Percentiles rank a stretch among this genome's conserved stretches.
These are phyloP conservation scores for Bubo scandiacus DNA, from an alignment of 2,113 vertebrate species.

Conservation along the genomic window DNA sequence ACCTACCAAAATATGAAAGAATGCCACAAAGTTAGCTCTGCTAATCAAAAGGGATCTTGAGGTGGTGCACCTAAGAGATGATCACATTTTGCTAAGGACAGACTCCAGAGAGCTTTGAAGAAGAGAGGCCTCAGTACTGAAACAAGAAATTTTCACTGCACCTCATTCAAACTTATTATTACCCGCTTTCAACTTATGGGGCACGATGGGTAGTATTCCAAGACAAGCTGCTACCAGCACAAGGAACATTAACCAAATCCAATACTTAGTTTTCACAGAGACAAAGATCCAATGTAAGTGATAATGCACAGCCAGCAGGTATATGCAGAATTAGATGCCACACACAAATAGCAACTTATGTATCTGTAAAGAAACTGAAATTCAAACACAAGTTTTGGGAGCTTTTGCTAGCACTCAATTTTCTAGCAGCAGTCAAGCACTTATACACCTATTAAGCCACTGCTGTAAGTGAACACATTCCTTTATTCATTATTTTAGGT, in stretches of 20 bases:
- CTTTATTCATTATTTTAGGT: neutral
- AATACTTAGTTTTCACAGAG: neutral
- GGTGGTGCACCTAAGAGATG: neutral
- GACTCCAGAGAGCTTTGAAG: neutral
- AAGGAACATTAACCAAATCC: neutral
- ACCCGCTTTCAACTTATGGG: neutral
- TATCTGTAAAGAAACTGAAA: neutral
- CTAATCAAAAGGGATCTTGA: neutral
- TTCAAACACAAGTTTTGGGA: neutral
- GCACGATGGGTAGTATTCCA: rapidly evolving
- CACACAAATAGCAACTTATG: rapidly evolving
- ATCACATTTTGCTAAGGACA: neutral
- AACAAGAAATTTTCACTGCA: neutral
- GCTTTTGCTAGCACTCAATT: neutral
- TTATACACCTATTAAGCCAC: neutral
- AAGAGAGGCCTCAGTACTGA: neutral
- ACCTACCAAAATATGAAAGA: conserved; percentile 51
- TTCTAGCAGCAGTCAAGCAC: neutral
- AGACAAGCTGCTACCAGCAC: neutral
- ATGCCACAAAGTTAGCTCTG: neutral
- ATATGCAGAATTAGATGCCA: neutral
- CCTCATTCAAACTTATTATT: neutral
- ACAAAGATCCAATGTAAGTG: neutral
- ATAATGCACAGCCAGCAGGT: neutral
- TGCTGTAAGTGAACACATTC: neutral